Base-by-base conservation (phyloP, 1,140 invertebrate genomes). In the Planococcus citri region DNA sequence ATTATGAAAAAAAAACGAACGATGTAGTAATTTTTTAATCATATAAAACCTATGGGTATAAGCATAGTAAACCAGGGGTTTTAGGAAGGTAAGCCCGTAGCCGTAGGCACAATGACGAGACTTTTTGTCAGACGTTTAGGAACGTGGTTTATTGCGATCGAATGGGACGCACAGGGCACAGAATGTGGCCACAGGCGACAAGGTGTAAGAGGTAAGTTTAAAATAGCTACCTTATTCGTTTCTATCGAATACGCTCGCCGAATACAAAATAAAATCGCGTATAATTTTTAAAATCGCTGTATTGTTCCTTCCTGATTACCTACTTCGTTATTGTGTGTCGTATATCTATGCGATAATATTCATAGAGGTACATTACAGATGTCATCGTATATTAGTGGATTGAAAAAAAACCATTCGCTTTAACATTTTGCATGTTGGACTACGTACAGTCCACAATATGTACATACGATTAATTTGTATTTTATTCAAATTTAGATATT, bases 71-170 rank as follows among this genome's bases (percentile, higher is more conserved):
- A 14, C 6, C 33, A 14, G 14, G 33, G 33, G 33, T n/a, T n/a
- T 37, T 60, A 60, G 57, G 21, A 37, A 37, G 21, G 57, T n/a
- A 60, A 60, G 57, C 57, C 57, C 17, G 21, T 60, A 60, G 57
- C 57, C 57, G 20, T 8, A 8, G 57, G 57, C 57, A n/a, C 21
- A 60, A 60, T 60, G 57, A 60, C 57, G 17, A 60, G 57, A 60
- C 57, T 60, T 60, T n/a, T 60, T 60, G 57, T 60, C 57, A 60
- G 57, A 60, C 57, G 57, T 17, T 60, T 60, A 20, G 57, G 57
- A 60, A 60, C 57, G 57, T 60, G 57, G 57, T 60, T 60, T 60
- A 60, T 60, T 60, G n/a, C 57, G 57, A 60, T 60, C 57, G 21
- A 9, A 60, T 60, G 57, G 57, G 21, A 60, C 57, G 21, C 57